Evolutionary conservation across 1,140 invertebrate genomes (phyloP), one percentile per base, ranked within the genome.

Genomic region (Leptinotarsa texana): DNA sequence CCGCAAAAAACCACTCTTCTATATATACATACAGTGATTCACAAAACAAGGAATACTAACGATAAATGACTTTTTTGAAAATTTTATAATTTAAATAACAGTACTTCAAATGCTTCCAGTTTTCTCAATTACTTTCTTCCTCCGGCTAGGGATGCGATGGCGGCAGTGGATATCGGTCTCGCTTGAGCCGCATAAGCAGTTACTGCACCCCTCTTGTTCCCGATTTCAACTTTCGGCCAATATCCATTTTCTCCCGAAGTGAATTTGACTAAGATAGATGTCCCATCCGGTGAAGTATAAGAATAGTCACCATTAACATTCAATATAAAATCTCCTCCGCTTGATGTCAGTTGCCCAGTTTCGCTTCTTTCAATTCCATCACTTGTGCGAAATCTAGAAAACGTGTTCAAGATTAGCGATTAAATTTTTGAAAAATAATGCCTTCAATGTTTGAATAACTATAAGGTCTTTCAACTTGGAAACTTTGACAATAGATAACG

Each of bases 221-320:
- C 51, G 51, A 57, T 57, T 15, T 6, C 22, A 15, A 86, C 86
- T 57, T 86, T 78, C 4, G 88, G 83, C 67, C 84, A 85, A 80
- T 88, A 90, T 8, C 89, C 89, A 62, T 87, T 85, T 63, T 87
- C 86, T 71, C 89, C 89, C 11, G 89, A 89, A 24, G 86, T 86
- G 76, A 89, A 90, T 6, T 83, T 86, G 49, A 89, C 84, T 4
- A 84, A 83, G 63, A 89, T 86, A 22, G 85, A 77, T 3, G 85
- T 80, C 21, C 87, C 87, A 57, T 89, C 87, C 1, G 88, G 85
- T 24, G 87, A 88, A 5, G 86, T 87, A 78, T 89, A 90, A 27
- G 85, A 85, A 78, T 86, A 89, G 11, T 86, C 86, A 22, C 88
- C 89, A 74, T 88, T 86, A 0, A 87, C 88, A n/a, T 87, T 86